phyloP scores from a whole-genome alignment of 2,113 vertebrate species.

The Pandion haliaetus region DNA sequence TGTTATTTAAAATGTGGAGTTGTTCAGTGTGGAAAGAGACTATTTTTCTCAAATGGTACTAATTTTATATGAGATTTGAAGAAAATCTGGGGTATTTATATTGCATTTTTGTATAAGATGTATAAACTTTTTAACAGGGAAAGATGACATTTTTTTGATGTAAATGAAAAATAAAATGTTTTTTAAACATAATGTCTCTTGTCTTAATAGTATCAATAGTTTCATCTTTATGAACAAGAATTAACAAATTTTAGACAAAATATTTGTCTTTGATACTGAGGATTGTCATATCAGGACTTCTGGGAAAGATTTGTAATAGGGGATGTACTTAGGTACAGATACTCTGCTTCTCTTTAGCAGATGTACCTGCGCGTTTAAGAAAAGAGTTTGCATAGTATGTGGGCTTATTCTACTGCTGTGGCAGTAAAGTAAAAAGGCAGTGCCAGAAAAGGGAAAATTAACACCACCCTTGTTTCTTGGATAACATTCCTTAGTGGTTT shows the following conservation, averaged over 20 bases:
- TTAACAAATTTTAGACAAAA: not conserved
- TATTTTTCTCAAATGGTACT: slow-evolving; percentile 74
- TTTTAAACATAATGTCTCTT: slow-evolving; percentile 69
- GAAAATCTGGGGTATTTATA: slow-evolving; percentile 76
- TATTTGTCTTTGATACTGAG: not conserved
- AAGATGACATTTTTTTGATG: slow-evolving; percentile 63
- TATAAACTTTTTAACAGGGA: slow-evolving; percentile 74
- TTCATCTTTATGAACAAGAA: not conserved
- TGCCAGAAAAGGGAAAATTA: not conserved
- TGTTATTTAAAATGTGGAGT: slow-evolving; percentile 64
- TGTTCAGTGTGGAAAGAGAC: slow-evolving; percentile 55
- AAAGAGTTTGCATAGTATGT: not conserved
- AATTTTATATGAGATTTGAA: slow-evolving; percentile 76
- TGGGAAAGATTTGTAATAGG: not conserved
- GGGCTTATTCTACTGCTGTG: not conserved
- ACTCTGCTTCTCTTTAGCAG: not conserved
- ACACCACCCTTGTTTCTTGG: not conserved
- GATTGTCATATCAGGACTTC: not conserved
- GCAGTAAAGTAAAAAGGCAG: not conserved
- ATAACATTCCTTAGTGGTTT: not conserved
- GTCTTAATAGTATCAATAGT: slow-evolving; percentile 13
- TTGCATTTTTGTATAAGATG: slow-evolving; percentile 74
- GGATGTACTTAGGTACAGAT: not conserved
- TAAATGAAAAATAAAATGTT: slow-evolving; percentile 75
- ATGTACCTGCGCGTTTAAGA: not conserved